These are phyloP conservation scores for Uloborus diversus DNA, from an alignment of 1,140 invertebrate genomes.

Conservation along the genomic window DNA sequence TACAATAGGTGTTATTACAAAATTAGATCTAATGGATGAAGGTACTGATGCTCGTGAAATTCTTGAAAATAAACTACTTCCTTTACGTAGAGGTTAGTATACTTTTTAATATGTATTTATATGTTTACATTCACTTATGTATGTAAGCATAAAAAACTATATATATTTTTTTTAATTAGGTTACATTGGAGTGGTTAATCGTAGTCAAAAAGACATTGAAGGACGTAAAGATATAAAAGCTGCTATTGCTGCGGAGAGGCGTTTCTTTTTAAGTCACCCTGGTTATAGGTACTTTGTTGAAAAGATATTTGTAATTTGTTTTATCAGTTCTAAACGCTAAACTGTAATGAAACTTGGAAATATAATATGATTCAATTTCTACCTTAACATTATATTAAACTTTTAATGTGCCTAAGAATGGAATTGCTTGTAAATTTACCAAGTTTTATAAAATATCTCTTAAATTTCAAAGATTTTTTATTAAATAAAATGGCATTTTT, in stretches of 20 bases:
- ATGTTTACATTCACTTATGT: background rate
- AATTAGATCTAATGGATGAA: conserved; percentile 66
- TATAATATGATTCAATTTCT: too few species aligned
- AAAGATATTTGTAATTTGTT: too few species aligned
- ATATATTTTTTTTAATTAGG: conserved; percentile 62
- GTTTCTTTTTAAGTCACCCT: conserved; percentile 96
- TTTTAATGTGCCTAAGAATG: too few species aligned
- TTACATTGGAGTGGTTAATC: conserved; percentile 98
- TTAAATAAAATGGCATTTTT: too few species aligned
- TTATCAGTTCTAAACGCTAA: too few species aligned
- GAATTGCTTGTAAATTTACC: too few species aligned
- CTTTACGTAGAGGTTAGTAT: conserved; percentile 57
- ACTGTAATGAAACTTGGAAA: too few species aligned
- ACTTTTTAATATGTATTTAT: background rate
- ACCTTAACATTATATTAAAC: too few species aligned
- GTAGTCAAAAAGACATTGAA: conserved; percentile 86
- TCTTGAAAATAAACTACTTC: conserved; percentile 59
- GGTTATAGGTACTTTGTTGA: conserved; percentile 77
- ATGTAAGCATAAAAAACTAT: background rate
- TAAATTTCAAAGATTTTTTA: too few species aligned
- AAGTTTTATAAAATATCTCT: too few species aligned
- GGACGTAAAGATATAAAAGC: conserved; percentile 95
- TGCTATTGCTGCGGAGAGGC: conserved; percentile 92
- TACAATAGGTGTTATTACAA: conserved; percentile 58
- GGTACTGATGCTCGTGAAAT: conserved; percentile 66